Evolutionary conservation across 2,888 invertebrate species (phyloP), one percentile per base, ranked within the genome.

Genomic region (Tethea ocularis): DNA sequence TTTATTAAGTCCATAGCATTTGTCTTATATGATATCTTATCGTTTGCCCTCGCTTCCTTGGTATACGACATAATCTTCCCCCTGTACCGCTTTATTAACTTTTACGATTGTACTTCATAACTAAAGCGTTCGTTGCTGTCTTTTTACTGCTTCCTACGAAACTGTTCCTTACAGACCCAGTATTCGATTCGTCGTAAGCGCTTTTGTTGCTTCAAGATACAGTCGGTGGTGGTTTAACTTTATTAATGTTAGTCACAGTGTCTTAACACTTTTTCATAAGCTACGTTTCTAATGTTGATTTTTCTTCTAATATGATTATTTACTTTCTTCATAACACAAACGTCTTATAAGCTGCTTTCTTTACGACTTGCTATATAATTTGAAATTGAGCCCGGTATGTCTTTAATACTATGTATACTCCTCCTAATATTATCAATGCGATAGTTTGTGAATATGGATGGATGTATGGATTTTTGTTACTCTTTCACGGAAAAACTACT

Each of bases 1-100:
- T 85, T 86, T 86, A 87, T 87, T 87, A 87, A 87, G 80, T 83
- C 79, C 74, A 72, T 73, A 73, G 76, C 80, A 83, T 84, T 83
- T 81, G 82, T 86, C 81, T 85, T 77, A 71, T 74, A 74, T 80
- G 78, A 69, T 74, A 72, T 62, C 71, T 75, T 75, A 74, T 72
- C 71, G 67, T 64, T 73, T 53, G 64, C 63, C 63, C 63, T 63
- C 52, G 54, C 15, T 33, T 33, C 54, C 54, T 54, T 54, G 17
- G 54, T 54, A 54, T 33, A 22, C 33, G 54, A 54, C 54, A 54
- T 54, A 33, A 52, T 52, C 33, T 22, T 54, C 20, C 20, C 54
- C 20, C 54, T 54, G 54, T 54, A 54, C 54, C 54, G 20, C 15
- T 20, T 26, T 29, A 29, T 53, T 29, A 29, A 54, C 33, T 33